Evolutionary conservation across 2,113 vertebrate species (phyloP), one percentile per base, ranked within the genome.

Genomic region (Prionailurus viverrinus): DNA sequence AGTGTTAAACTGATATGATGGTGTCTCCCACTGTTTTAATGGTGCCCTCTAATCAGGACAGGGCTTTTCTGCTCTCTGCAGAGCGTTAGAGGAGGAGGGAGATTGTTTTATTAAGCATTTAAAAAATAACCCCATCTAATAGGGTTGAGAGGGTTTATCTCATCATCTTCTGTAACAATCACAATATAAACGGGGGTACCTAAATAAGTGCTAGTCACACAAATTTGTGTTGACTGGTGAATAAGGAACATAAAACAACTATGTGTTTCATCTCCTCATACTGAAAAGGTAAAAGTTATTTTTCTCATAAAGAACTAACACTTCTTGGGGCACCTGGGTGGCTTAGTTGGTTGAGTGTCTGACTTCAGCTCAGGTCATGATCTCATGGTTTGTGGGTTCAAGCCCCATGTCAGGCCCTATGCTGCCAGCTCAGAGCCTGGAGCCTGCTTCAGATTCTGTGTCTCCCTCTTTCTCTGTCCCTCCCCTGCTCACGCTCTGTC

Each of bases 261-360:
- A 53, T 51, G 48, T 74, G 8, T 31, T 87, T 48, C 61, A 23
- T 58, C 19, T 78, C 36, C n/a, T 89, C 89, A 58, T 7, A 41
- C 0, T 63, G 21, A 88, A 87, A 88, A 63, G 16, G 19, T 36
- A 65, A 88, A 93, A 61, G 36, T 16, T 0, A 14, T n/a, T 80
- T 92, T 91, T 88, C 71, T 87, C 11, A 58, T 71, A 36, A 95
- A 96, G 25, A 87, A 89, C 7, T 69, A 89, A 45, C 13, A 80
- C 13, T 69, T 80, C 31, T 74, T 79, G 45, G 45, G 45, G 45
- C 45, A 45, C 45, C 45, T 45, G 45, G 1, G 45, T 45, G 45
- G 45, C 45, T 45, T 45, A 45, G 45, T 45, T 45, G 45, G 45
- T 45, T 45, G 7, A 45, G 45, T 8, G 1, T 45, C 45, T 2